These are phyloP conservation scores for Apostichopus californicus DNA, from an alignment of 35 echinoderm and acorn worm species.

Conservation along the genomic window DNA sequence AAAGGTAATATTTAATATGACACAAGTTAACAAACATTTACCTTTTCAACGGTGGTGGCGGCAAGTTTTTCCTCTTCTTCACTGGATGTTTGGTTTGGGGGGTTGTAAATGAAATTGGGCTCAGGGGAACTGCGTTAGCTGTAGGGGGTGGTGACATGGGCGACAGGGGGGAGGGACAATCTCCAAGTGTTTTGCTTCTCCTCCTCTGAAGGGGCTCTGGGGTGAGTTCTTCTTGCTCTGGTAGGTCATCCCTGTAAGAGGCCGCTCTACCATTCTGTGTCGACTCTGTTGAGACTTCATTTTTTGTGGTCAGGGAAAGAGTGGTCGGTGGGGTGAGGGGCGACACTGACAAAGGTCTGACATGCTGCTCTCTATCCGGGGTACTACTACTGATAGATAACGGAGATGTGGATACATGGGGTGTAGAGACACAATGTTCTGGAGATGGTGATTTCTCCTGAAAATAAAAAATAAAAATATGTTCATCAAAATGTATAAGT, in stretches of 20 bases:
- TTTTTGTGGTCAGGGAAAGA: background rate
- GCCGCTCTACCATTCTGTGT: background rate
- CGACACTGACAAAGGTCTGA: background rate
- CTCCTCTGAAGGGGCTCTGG: constrained; percentile 20
- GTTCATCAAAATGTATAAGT: too few species aligned
- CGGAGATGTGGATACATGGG: constrained; percentile 17
- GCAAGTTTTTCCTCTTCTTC: background rate
- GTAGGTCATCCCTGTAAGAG: constrained; percentile 2
- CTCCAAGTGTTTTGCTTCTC: constrained; percentile 82
- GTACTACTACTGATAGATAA: constrained; percentile 24
- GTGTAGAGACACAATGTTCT: background rate
- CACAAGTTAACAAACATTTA: background rate
- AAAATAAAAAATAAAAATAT: background rate
- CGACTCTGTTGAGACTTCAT: background rate
- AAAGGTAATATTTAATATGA: too few species aligned
- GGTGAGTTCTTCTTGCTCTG: background rate
- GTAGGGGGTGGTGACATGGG: constrained; percentile 7
- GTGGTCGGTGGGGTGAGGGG: constrained; percentile 16
- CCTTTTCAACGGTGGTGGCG: constrained; percentile 42
- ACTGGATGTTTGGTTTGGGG: background rate
- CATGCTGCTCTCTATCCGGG: constrained; percentile 10
- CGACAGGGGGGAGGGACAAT: constrained; percentile 64
- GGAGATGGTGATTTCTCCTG: background rate
- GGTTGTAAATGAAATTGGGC: constrained; percentile 22
- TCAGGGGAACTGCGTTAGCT: constrained; percentile 7